A percentile compares a stretch with the other conserved stretches of the same genome.
phyloP scores from a whole-genome alignment of 2,888 invertebrate species.

The Deilephila porcellus region DNA sequence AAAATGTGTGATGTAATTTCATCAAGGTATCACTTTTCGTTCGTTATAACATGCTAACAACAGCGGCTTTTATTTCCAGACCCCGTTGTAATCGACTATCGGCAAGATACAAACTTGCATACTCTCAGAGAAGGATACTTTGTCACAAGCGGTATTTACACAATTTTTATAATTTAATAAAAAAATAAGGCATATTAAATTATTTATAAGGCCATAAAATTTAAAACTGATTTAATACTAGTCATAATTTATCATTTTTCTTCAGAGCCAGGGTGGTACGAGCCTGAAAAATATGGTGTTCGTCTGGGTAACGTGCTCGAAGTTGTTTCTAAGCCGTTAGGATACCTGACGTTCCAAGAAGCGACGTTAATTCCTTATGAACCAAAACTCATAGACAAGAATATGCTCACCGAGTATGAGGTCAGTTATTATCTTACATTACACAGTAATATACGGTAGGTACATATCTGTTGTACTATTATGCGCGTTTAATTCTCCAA shows the following conservation, averaged over 20 bases:
- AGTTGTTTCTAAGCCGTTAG: constrained; percentile 82
- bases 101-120: constrained; percentile 82
- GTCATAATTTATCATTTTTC: constrained; percentile 37
- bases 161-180: too few species aligned
- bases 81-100: constrained; percentile 90
- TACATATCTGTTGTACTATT: too few species aligned
- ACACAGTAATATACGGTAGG: background rate
- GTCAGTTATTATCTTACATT: constrained; percentile 73
- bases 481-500: too few species aligned
- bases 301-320: constrained; percentile 94
- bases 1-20: too few species aligned
- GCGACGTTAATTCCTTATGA: constrained; percentile 95
- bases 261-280: constrained; percentile 95
- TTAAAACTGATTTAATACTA: too few species aligned
- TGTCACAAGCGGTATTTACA: constrained; percentile 87
- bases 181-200: too few species aligned
- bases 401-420: constrained; percentile 91
- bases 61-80: constrained; percentile 75
- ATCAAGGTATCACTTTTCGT: background rate
- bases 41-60: background rate
- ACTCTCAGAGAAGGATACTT: constrained; percentile 90
- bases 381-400: constrained; percentile 91
- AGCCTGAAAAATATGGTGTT: constrained; percentile 92
- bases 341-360: constrained; percentile 90
- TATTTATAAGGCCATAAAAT: too few species aligned